Evolutionary conservation across 2,113 vertebrate genomes (phyloP), one percentile per base, ranked within the genome.

Genomic region (Indicator indicator): DNA sequence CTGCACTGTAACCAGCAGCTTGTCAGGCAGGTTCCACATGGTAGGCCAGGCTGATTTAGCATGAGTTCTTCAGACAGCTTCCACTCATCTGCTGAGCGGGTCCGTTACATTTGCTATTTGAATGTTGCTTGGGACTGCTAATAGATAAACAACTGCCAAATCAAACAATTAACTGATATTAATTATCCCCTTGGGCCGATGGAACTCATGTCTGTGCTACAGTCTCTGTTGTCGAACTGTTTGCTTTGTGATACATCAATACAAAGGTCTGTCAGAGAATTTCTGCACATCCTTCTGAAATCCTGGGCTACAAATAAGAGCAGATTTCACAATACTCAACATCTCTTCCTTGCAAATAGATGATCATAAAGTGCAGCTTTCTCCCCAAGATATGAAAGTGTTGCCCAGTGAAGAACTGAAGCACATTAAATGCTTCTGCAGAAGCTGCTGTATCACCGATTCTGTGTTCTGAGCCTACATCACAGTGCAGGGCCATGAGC

Each of bases 351-450:
- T 40, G 15, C n/a, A 55, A 24, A 4, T 5, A 2, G 14, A 30
- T 69, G 30, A 60, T 26, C 1, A 76, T 17, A 9, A 65, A 83
- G 27, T 5, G 30, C 74, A 82, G 3, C 48, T 26, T 1, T 17
- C 26, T 9, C 28, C 19, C 58, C 28, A 52, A 32, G 32, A 30
- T 1, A 19, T 0, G 6, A 46, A 30, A 79, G 50, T n/a, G 76
- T 54, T 33, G 7, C 8, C 16, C 40, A 8, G 6, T 9, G 12
- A 16, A 50, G 46, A 62, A n/a, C 14, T 3, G 30, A 68, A 69
- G 63, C 16, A 15, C 0, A 0, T 52, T 9, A 55, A 64, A 60
- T 2, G 46, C 46, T 83, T 38, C 65, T 2, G 5, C 36, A 74
- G 73, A 2, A 73, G 67, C 30, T 9, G 30, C 32, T 63, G 16